These are phyloP conservation scores for Vidua chalybeata DNA, from an alignment of 2,113 vertebrate species.

Conservation along the genomic window DNA sequence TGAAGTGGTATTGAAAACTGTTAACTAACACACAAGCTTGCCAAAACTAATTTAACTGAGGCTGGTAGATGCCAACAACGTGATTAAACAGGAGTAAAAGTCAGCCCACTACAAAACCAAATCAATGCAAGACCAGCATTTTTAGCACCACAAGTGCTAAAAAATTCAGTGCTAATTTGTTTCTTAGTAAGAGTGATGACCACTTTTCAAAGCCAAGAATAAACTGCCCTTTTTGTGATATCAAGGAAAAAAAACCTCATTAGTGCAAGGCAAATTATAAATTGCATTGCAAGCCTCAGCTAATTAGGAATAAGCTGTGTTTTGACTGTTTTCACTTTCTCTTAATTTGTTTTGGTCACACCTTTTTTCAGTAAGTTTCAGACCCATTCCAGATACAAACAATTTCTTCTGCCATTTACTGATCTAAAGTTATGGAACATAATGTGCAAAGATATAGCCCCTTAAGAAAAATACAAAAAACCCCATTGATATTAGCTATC, in stretches of 20 bases:
- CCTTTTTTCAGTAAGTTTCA: neutral
- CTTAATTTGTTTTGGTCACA: neutral
- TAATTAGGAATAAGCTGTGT: neutral
- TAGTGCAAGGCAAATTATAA: neutral
- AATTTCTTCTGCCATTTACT: neutral
- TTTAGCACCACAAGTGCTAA: neutral
- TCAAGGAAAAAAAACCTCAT: neutral
- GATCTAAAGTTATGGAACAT: neutral
- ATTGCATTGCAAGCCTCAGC: neutral
- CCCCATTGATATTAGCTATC: neutral
- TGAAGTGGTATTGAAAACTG: neutral
- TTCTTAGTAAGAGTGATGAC: neutral
- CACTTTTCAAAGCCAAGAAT: slow-evolving; percentile 5
- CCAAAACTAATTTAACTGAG: neutral
- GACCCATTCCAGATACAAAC: neutral
- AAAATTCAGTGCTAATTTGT: neutral
- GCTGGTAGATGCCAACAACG: neutral
- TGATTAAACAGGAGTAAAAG: neutral
- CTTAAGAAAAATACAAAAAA: neutral
- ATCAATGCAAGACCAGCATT: neutral
- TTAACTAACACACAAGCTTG: neutral
- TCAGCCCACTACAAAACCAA: neutral
- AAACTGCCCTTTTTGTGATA: neutral
- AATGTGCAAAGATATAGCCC: neutral
- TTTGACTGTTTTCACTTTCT: neutral